phyloP scores from a whole-genome alignment of 64 coral and sea anemone genomes.

The Montipora foliosa region DNA sequence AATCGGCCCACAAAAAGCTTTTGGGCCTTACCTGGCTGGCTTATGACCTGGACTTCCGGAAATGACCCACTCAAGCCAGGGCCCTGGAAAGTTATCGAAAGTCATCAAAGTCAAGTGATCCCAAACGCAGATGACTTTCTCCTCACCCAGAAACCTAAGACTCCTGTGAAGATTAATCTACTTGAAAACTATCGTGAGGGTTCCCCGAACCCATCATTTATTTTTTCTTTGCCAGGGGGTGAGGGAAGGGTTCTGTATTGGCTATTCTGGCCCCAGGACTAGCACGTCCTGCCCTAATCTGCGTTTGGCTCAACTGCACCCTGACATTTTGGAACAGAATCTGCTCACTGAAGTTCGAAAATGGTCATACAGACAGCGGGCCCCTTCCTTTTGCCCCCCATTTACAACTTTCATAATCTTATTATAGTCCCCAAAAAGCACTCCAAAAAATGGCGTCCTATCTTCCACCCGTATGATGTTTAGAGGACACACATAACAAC shows the following conservation, averaged over 20 bases:
- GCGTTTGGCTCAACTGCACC: not conserved
- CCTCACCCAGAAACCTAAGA: too few species aligned
- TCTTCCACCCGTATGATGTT: slow-evolving; percentile 2
- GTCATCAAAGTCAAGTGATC: not conserved
- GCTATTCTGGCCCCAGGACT: too few species aligned
- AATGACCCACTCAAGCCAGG: too few species aligned
- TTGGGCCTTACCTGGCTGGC: not conserved
- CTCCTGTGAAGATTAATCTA: too few species aligned
- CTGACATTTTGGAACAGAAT: not conserved
- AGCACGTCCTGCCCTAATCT: not conserved
- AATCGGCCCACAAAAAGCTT: not conserved
- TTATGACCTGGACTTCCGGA: not conserved
- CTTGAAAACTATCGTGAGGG: too few species aligned
- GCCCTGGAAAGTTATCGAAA: not conserved
- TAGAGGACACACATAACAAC: too few species aligned
- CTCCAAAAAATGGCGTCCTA: slow-evolving; percentile 33
- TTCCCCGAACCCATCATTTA: not conserved
- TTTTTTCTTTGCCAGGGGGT: not conserved
- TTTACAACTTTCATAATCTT: not conserved
- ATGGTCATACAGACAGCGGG: not conserved
- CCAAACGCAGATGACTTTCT: too few species aligned
- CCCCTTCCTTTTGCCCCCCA: slow-evolving; percentile 12
- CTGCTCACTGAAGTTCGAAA: not conserved
- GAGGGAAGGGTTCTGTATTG: too few species aligned
- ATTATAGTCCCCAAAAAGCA: slow-evolving; percentile 38